phyloP scores from a whole-genome alignment of 2,888 invertebrate species.

The Dermolepida albohirtum region DNA sequence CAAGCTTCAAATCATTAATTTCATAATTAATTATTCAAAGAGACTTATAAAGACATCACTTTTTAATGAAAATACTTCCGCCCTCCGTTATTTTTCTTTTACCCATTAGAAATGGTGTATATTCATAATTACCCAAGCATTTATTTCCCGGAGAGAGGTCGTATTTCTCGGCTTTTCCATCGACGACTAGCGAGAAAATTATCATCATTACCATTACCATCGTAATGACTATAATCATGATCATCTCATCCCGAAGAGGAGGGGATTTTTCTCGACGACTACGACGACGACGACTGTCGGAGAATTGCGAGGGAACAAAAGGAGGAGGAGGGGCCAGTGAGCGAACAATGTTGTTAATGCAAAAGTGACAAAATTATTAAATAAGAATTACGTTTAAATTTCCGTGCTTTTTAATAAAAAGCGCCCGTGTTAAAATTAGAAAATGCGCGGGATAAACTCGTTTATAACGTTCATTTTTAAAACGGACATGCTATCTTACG shows the following conservation, averaged over 20 bases:
- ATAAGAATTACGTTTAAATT: constrained; percentile 39
- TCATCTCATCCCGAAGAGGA: neutral
- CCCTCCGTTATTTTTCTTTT: constrained; percentile 26
- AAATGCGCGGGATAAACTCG: constrained; percentile 57
- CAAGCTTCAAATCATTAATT: constrained; percentile 7
- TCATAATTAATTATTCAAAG: constrained; percentile 13
- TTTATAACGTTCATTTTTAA: constrained; percentile 34
- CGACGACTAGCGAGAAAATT: constrained; percentile 1
- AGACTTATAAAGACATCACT: constrained; percentile 15
- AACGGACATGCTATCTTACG: neutral
- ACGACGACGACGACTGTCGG: neutral
- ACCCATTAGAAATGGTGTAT: constrained; percentile 22
- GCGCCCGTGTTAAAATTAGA: constrained; percentile 57
- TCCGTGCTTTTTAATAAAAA: constrained; percentile 38
- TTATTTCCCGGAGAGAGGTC: constrained; percentile 2
- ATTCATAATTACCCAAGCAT: constrained; percentile 18
- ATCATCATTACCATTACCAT: constrained; percentile 23
- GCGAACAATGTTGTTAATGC: constrained; percentile 14
- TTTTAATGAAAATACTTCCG: constrained; percentile 31
- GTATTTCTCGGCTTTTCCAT: no score
- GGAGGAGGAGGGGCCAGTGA: neutral
- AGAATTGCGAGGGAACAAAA: constrained; percentile 1
- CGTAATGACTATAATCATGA: constrained; percentile 11
- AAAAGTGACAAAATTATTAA: constrained; percentile 41
- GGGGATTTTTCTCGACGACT: neutral